Conservation (phyloP, 2,888 invertebrate genomes). For the Cephus pulcher region DNA sequence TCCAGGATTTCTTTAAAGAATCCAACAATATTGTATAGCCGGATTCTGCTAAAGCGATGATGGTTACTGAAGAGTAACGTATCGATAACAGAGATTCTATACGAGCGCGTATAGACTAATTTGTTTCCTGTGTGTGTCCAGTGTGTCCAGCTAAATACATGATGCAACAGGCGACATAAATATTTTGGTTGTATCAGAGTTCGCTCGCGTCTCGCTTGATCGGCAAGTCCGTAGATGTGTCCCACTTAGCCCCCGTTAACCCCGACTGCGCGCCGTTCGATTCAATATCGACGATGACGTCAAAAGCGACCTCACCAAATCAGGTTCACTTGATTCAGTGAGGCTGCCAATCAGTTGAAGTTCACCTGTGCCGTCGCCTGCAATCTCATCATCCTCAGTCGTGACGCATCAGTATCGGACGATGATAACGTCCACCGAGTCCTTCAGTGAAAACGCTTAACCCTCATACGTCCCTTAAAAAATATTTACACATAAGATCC, state of each 20-base stretch:
- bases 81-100: no score
- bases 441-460: neutral
- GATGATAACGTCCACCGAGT: no score
- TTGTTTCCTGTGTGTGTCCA: neutral
- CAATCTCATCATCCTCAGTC: no score
- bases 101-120: neutral
- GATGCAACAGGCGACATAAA: conserved; percentile 31
- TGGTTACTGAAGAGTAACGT: no score
- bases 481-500: neutral
- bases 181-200: conserved; percentile 34
- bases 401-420: no score
- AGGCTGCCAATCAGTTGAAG: no score
- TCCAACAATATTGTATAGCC: no score
- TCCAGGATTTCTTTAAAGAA: no score
- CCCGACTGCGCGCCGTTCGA: conserved; percentile 37
- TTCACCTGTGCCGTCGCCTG: no score
- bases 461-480: neutral
- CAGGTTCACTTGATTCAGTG: conserved; percentile 34
- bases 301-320: conserved; percentile 43
- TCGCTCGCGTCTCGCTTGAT: conserved; percentile 10
- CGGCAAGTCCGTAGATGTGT: conserved; percentile 29
- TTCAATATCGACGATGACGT: conserved; percentile 61
- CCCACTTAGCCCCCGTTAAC: conserved; percentile 52
- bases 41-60: no score
- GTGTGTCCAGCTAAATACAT: conserved; percentile 33